Conservation (phyloP, 2,113 vertebrate species). For the Dipodomys ordii region DNA sequence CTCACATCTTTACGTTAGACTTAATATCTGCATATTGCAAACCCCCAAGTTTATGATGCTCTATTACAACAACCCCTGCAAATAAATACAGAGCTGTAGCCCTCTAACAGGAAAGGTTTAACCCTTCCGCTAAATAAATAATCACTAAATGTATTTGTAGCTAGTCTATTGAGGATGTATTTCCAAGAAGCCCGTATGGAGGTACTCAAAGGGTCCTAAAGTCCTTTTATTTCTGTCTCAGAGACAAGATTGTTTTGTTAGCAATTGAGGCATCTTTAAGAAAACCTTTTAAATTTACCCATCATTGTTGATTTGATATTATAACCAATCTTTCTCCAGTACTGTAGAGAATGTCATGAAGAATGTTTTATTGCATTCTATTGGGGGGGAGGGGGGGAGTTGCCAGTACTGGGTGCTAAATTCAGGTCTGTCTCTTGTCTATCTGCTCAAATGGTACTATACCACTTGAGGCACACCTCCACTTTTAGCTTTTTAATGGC, state of each 20-base stretch:
- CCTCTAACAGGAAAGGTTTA: not conserved
- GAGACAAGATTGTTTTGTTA: not conserved
- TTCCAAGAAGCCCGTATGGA: not conserved
- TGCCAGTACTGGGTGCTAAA: too few species aligned
- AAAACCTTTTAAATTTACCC: slow-evolving; percentile 20
- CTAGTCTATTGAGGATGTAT: not conserved
- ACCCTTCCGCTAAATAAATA: slow-evolving; percentile 34
- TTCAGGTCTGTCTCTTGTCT: too few species aligned
- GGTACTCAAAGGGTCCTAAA: not conserved
- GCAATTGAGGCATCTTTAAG: not conserved
- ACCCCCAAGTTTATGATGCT: not conserved
- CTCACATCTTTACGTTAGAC: not conserved
- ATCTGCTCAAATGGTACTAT: too few species aligned
- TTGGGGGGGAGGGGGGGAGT: too few species aligned
- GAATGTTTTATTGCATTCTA: not conserved
- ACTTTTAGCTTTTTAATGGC: too few species aligned
- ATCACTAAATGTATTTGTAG: not conserved
- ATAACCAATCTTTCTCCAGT: not conserved
- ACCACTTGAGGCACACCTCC: too few species aligned
- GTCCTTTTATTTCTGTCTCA: not conserved
- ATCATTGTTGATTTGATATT: slow-evolving; percentile 1
- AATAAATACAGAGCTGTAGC: not conserved
- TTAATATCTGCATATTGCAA: not conserved
- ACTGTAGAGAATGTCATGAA: not conserved
- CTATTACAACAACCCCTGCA: not conserved